Percentiles rank a stretch among this genome's conserved stretches.
Conservation (phyloP, 2,888 invertebrate genomes). For the Calliopum simillimum region DNA sequence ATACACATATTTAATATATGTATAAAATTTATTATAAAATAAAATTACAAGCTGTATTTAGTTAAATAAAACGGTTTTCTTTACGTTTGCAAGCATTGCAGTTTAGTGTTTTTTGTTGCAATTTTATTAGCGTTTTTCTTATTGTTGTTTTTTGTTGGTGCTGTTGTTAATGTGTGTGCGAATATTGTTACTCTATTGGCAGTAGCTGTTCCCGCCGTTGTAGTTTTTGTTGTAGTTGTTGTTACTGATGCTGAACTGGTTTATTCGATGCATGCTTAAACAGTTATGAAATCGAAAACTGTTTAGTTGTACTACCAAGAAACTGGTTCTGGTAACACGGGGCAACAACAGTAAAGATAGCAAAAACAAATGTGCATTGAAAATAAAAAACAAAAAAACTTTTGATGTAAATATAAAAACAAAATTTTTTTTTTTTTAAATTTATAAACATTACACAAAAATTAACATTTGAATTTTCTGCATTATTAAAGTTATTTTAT, state of each 20-base stretch:
- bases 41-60: too few species aligned
- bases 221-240: too few species aligned
- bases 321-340: conserved; percentile 14
- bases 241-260: conserved; percentile 39
- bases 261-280: conserved; percentile 32
- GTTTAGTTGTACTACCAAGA: background rate
- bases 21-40: too few species aligned
- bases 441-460: too few species aligned
- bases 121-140: background rate
- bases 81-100: background rate
- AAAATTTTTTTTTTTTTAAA: too few species aligned
- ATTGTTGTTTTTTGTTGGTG: background rate
- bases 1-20: too few species aligned
- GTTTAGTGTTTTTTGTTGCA: background rate
- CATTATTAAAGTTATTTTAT: too few species aligned
- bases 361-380: too few species aligned
- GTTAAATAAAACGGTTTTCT: background rate
- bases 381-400: too few species aligned
- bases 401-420: too few species aligned
- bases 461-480: too few species aligned
- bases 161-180: conserved; percentile 1
- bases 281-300: conserved; percentile 26
- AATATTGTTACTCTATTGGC: background rate
- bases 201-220: too few species aligned
- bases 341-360: background rate